Evolutionary conservation across 2,888 invertebrate genomes (phyloP), one percentile per base, ranked within the genome.

Genomic region (Bombylius major): DNA sequence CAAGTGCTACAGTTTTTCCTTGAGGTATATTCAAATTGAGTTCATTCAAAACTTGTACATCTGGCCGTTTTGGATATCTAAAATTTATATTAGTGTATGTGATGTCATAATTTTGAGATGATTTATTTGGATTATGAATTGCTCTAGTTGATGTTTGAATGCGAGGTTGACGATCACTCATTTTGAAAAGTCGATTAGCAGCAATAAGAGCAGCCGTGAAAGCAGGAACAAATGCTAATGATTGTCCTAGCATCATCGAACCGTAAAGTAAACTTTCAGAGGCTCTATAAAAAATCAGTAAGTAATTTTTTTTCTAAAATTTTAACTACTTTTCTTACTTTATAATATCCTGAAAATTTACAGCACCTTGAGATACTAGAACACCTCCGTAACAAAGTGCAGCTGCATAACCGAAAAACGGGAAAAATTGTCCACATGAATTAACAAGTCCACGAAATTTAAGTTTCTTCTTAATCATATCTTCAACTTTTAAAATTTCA

Each of bases 61-160:
- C 85, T 5, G 81, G 79, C 34, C 92, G 78, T 1, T 88, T 85
- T 3, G 92, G 92, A 71, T 94, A 94, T 34, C 82, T 79, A 75
- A 92, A 92, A 62, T 79, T 78, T 1, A 89, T 76, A 62, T 81
- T 77, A 52, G 79, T 77, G 70, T 86, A 85, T 53, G 79, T 65
- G n/a, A 69, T 67, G 5, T 65, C 66, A 36, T 54, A 56, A 14
- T 51, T 48, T 23, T 23, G 23, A 47, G 31, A 8, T 23, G 31
- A 8, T 23, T 3, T 23, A 32, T 34, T 32, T 32, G 51, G 32
- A 12, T 55, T 47, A n/a, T 55, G 53, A 5, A 13, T 34, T 31
- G 47, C 23, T 12, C 11, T 12, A 33, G 46, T 45, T 0, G 82
- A 78, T 56, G 79, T 79, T 42, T 68, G 66, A 6, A 84, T 77